Evolutionary conservation across 1,140 invertebrate genomes (phyloP), one percentile per base, ranked within the genome.

Genomic region (Platorchestia sp.): DNA sequence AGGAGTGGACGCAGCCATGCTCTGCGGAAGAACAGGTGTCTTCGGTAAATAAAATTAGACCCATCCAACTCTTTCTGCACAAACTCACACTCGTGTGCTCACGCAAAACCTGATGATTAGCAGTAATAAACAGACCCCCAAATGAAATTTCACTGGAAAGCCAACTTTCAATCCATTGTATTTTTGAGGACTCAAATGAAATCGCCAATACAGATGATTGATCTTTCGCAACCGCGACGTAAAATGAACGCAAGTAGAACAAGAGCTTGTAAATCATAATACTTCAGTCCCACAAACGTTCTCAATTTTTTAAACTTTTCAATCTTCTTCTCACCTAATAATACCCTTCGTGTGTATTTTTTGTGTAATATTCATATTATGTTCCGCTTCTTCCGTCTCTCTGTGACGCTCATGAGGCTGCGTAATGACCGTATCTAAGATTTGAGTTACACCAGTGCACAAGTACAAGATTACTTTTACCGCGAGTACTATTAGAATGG

Each of bases 1-100:
- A 89, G 87, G 44, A 93, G 91, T 44, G 10, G 91, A 93, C 36
- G 91, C 45, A 47, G 91, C 91, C 91, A 93, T 47, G 91, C 91
- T 93, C 91, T 93, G 91, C 91, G 91, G 45, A 93, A 93, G 91
- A 93, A 93, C 91, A 93, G 91, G 91, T 93, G 91, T 47, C 91
- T 93, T 93, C 91, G 91, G 91, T 93, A 44, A 93, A 93, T 93
- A 93, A 40, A 89, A 42, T 89, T 42, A 41, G 6, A 41, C 27
- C 43, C 43, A 75, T 75, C 59, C 59, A 75, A 75, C 27, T 75
- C 14, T 75, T 75, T 75, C 59, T 75, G 59, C 59, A 75, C 59
- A 75, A 75, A 75, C 36, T 75, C 27, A 75, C 47, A 51, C 59
- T 75, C 59, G 59, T 27, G 59, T 75, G 59, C 59, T 75, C 59